Base-by-base conservation (phyloP, 1,140 invertebrate species). In the Caerostris extrusa region DNA sequence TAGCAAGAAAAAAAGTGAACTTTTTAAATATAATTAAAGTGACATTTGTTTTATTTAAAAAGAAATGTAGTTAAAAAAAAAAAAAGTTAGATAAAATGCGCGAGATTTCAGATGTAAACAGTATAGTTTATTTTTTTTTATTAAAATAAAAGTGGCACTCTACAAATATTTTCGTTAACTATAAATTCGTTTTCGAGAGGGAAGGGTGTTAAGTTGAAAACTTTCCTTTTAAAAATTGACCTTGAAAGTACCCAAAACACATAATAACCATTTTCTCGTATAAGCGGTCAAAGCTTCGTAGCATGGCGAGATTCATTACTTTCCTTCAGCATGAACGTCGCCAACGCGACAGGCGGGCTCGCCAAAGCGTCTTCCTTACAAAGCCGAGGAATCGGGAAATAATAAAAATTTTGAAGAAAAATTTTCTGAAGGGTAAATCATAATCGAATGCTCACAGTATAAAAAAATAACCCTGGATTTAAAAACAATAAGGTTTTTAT, bases 221-320 rank as follows among this genome's bases (percentile, higher is more conserved):
- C 50, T 34, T 91, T 91, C 69, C 89, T 91, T 81, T 91, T 91
- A 77, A 91, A 71, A 81, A n/a, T 57, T 82, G 71, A 81, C 89
- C 71, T 91, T 81, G 89, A 91, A 71, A n/a, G 53, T 7, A 50
- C 7, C 50, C 7, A 91, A 34, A 57, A 81, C 12, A 64, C 12
- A 34, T 14, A 55, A 64, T 53, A 53, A 19, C 17, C 69, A 57
- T 50, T 82, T 82, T 34, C 69, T 81, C 53, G n/a, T 5, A 50
- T 60, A 82, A 91, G 89, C 55, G 89, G 89, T 91, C 89, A 91
- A 91, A 88, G 71, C 89, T 50, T 69, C 69, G 69, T 56, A n/a
- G 10, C 88, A 71, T 19, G 67, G 88, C 58, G 83, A 10, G 69
- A 56, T 17, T 67, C 91, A 93, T 87, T 93, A 93, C 81, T 77